A percentile compares a stretch with the other conserved stretches of the same genome.
Conservation (phyloP, 2,888 invertebrate species). For the Tubulanus polymorphus region DNA sequence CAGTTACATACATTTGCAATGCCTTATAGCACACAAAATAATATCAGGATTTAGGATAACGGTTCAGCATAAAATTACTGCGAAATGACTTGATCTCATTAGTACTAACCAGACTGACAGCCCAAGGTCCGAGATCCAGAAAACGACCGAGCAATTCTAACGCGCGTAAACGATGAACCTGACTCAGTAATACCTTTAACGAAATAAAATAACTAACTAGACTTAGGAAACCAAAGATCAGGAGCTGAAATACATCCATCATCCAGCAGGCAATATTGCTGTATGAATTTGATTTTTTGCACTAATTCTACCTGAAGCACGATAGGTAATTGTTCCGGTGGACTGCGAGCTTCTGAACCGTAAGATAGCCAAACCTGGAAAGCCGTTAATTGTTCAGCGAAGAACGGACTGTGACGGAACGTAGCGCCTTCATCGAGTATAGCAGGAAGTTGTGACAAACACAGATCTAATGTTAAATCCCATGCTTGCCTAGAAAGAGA, state of each 20-base stretch:
- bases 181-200: slow-evolving; percentile 60
- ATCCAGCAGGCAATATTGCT: too few relatives aligned
- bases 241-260: too few relatives aligned
- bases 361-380: slow-evolving; percentile 92
- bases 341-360: slow-evolving; percentile 72
- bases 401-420: slow-evolving; percentile 76
- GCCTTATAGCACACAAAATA: not conserved
- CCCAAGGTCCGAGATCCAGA: slow-evolving; percentile 80
- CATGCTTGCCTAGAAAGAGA: slow-evolving; percentile 74
- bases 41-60: not conserved
- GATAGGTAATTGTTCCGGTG: slow-evolving; percentile 95
- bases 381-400: slow-evolving; percentile 95
- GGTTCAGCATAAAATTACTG: too few relatives aligned
- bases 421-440: slow-evolving; percentile 40
- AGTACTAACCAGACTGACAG: slow-evolving; percentile 71
- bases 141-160: slow-evolving; percentile 88
- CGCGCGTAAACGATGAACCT: slow-evolving; percentile 88
- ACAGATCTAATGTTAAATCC: slow-evolving; percentile 94
- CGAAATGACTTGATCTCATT: too few relatives aligned
- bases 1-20: not conserved
- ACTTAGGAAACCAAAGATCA: too few relatives aligned
- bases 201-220: too few relatives aligned
- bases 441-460: slow-evolving; percentile 79
- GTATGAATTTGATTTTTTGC: too few relatives aligned
- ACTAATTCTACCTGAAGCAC: slow-evolving; percentile 80